These are phyloP conservation scores for Cyrtodaria siliqua DNA, from an alignment of 2,888 invertebrate genomes.

Conservation along the genomic window DNA sequence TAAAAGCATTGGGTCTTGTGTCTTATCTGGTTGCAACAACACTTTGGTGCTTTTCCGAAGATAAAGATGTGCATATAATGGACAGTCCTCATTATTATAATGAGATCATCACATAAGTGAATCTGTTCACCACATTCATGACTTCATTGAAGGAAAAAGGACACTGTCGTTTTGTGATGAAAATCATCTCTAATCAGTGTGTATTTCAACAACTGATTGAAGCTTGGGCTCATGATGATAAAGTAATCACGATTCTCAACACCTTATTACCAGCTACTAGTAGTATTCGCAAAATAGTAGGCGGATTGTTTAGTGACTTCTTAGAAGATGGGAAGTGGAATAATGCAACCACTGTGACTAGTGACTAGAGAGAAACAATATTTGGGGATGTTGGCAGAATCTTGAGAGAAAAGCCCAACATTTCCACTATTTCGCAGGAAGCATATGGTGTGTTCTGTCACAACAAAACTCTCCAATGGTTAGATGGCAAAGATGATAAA, in stretches of 20 bases:
- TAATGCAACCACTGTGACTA: slow-evolving; percentile 25
- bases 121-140: slow-evolving; percentile 4
- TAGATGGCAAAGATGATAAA: slow-evolving; percentile 22
- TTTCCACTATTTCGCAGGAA: slow-evolving; percentile 27
- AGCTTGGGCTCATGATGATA: slow-evolving; percentile 46
- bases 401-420: too few relatives aligned
- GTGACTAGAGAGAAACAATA: slow-evolving; percentile 45
- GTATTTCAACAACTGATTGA: slow-evolving; percentile 31
- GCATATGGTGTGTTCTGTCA: slow-evolving; percentile 41
- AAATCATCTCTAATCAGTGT: slow-evolving; percentile 9
- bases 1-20: slow-evolving; percentile 55
- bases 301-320: slow-evolving; percentile 34
- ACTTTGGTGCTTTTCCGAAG: slow-evolving; percentile 31
- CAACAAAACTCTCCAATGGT: slow-evolving; percentile 43
- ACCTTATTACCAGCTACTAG: slow-evolving; percentile 28
- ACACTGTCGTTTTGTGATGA: slow-evolving; percentile 32
- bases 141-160: slow-evolving; percentile 31
- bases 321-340: slow-evolving; percentile 34
- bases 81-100: slow-evolving; percentile 28
- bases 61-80: slow-evolving; percentile 41
- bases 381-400: slow-evolving; percentile 48
- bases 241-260: slow-evolving; percentile 15
- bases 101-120: slow-evolving; percentile 12
- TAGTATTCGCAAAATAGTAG: slow-evolving; percentile 20
- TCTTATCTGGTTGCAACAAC: slow-evolving; percentile 30